These are phyloP conservation scores for Orestias chungarensis DNA, from an alignment of 2,797 vertebrate genomes.

Conservation along the genomic window DNA sequence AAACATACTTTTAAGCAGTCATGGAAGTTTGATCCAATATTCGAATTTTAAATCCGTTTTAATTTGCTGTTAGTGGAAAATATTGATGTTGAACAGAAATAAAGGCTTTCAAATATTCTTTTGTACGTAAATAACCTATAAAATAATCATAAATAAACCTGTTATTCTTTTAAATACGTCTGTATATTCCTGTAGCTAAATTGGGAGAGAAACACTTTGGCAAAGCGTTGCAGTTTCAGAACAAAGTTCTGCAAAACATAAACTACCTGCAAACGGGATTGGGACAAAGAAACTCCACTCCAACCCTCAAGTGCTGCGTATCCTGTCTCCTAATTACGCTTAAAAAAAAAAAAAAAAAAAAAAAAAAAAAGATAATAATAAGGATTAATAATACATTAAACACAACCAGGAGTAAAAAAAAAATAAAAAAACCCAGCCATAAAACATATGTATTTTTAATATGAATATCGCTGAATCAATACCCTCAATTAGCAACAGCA, in stretches of 20 bases:
- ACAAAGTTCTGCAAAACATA: conserved; percentile 60
- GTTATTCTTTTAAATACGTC: too few relatives aligned
- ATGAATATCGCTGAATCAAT: conserved; percentile 90
- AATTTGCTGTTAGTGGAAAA: too few relatives aligned
- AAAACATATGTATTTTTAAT: conserved; percentile 89
- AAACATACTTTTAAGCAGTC: too few relatives aligned
- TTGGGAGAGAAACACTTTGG: not conserved
- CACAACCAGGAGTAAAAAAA: conserved; percentile 62
- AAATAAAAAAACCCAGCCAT: conserved; percentile 68
- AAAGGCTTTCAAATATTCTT: too few relatives aligned
- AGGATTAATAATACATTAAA: conserved; percentile 83
- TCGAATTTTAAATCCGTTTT: too few relatives aligned
- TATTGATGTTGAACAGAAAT: too few relatives aligned
- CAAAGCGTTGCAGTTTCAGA: conserved; percentile 32
- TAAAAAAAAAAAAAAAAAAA: conserved; percentile 62
- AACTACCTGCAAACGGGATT: conserved; percentile 60
- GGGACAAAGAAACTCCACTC: conserved; percentile 68
- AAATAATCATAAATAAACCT: too few relatives aligned
- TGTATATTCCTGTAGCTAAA: not conserved
- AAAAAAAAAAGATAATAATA: conserved; percentile 71
- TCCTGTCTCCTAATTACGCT: conserved; percentile 79
- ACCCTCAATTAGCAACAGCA: conserved; percentile 94
- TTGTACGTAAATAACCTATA: too few relatives aligned
- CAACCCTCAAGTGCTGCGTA: conserved; percentile 68
- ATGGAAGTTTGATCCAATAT: too few relatives aligned